Percentiles rank a stretch among this genome's conserved stretches.
Conservation (phyloP, 2,888 invertebrate species). For the Plebejus melissa region DNA sequence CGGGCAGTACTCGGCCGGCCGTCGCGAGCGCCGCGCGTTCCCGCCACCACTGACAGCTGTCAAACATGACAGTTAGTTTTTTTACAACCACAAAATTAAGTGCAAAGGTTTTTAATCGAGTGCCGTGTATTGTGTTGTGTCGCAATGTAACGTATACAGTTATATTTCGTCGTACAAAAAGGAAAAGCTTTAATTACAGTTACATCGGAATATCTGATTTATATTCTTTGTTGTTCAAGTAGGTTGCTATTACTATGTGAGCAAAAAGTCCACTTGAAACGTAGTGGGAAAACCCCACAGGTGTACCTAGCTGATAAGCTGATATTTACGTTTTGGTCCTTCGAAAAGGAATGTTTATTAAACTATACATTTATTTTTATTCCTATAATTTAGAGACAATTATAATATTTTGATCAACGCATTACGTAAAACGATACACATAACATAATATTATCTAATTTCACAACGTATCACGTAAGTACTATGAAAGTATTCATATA, state of each 20-base stretch:
- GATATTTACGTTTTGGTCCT: neutral
- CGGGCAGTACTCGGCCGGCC: conserved; percentile 65
- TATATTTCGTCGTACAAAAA: conserved; percentile 14
- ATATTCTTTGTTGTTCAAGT: conserved; percentile 26
- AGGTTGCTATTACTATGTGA: conserved; percentile 16
- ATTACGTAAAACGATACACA: conserved; percentile 6
- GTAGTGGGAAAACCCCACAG: neutral
- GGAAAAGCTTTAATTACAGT: conserved; percentile 28
- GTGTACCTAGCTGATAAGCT: neutral
- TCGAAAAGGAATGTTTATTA: neutral
- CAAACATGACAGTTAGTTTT: conserved; percentile 53
- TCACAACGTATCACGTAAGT: neutral
- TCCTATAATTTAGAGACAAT: neutral
- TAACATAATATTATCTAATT: neutral
- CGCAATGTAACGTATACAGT: conserved; percentile 36
- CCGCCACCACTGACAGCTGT: conserved; percentile 51
- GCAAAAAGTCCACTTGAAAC: neutral
- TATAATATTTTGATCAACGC: neutral
- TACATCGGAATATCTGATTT: conserved; percentile 20
- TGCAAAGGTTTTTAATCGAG: conserved; percentile 51
- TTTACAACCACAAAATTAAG: conserved; percentile 43
- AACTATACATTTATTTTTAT: neutral
- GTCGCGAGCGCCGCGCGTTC: conserved; percentile 57
- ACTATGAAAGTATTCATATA: neutral
- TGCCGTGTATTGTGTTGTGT: conserved; percentile 52